phyloP scores from a whole-genome alignment of 2,888 invertebrate genomes.

The Ernsta delagoae region DNA sequence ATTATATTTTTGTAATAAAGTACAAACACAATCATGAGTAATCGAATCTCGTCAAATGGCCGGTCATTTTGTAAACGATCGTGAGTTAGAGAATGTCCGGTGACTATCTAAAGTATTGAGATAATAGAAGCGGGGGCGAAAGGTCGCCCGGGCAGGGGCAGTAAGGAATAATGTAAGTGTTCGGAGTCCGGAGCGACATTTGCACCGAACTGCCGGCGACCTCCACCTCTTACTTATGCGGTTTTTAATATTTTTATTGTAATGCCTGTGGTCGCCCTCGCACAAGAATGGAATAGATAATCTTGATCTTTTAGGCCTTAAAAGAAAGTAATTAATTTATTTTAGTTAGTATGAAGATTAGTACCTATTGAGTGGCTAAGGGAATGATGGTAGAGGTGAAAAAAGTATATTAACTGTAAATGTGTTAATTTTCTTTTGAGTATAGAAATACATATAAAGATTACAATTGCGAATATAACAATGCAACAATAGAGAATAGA shows the following conservation, averaged over 20 bases:
- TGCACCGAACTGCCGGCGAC: constrained; percentile 84
- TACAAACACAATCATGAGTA: constrained; percentile 82
- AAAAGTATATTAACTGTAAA: no score
- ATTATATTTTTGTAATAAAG: constrained; percentile 80
- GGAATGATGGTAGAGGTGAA: no score
- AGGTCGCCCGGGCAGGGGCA: constrained; percentile 51
- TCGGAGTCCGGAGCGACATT: constrained; percentile 75
- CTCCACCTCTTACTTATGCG: constrained; percentile 84
- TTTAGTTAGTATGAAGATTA: not conserved
- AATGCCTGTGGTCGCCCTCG: constrained; percentile 75
- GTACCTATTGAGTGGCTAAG: no score
- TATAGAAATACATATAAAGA: no score
- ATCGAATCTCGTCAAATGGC: constrained; percentile 81
- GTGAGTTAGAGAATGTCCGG: constrained; percentile 73
- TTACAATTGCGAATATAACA: no score
- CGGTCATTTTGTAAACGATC: constrained; percentile 80
- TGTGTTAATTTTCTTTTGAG: no score
- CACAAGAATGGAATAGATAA: constrained; percentile 53
- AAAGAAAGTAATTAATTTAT: not conserved
- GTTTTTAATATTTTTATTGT: constrained; percentile 88
- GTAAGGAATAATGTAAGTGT: constrained; percentile 82
- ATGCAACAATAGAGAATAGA: no score
- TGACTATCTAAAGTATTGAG: constrained; percentile 84
- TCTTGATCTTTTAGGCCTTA: constrained; percentile 44
- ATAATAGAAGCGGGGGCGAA: constrained; percentile 77